Evolutionary conservation across 92 coral and sea anemone genomes (phyloP).

Genomic region (Galaxea fascicularis): DNA sequence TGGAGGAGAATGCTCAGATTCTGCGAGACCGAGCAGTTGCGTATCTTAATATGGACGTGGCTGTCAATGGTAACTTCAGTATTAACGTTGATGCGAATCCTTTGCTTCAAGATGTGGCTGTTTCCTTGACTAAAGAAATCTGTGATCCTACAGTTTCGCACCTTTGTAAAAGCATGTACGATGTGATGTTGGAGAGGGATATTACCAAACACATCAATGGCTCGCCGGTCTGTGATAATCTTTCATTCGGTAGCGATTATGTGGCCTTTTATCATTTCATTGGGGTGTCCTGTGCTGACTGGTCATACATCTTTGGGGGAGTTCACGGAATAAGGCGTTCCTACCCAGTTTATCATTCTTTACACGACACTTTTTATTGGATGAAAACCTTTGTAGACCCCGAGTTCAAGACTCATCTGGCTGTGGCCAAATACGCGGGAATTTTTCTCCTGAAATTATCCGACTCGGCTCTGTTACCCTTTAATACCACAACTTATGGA

Average conservation of each 20-base stretch:
- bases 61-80: slow-evolving; percentile 88
- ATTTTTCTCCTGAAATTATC: slow-evolving; percentile 74
- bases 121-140: slow-evolving; percentile 82
- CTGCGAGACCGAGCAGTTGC: slow-evolving; percentile 87
- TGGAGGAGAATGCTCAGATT: slow-evolving; percentile 84
- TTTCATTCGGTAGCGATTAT: slow-evolving; percentile 89
- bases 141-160: slow-evolving; percentile 74
- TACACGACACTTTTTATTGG: slow-evolving; percentile 84
- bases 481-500: slow-evolving; percentile 74
- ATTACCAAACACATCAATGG: slow-evolving; percentile 52
- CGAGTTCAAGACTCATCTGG: slow-evolving; percentile 85
- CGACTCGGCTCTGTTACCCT: slow-evolving; percentile 76
- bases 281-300: slow-evolving; percentile 88
- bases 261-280: slow-evolving; percentile 85
- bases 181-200: slow-evolving; percentile 89
- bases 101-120: slow-evolving; percentile 75
- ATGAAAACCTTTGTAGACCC: slow-evolving; percentile 90
- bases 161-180: slow-evolving; percentile 75
- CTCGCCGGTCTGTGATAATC: slow-evolving; percentile 64
- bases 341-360: slow-evolving; percentile 91
- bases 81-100: slow-evolving; percentile 85
- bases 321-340: slow-evolving; percentile 68
- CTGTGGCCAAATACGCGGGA: slow-evolving; percentile 80
- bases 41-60: slow-evolving; percentile 89
- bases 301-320: slow-evolving; percentile 89